Percentiles rank a stretch among this genome's conserved stretches.
Evolutionary conservation across 2,113 vertebrate genomes (phyloP).

Genomic region (Merops nubicus): DNA sequence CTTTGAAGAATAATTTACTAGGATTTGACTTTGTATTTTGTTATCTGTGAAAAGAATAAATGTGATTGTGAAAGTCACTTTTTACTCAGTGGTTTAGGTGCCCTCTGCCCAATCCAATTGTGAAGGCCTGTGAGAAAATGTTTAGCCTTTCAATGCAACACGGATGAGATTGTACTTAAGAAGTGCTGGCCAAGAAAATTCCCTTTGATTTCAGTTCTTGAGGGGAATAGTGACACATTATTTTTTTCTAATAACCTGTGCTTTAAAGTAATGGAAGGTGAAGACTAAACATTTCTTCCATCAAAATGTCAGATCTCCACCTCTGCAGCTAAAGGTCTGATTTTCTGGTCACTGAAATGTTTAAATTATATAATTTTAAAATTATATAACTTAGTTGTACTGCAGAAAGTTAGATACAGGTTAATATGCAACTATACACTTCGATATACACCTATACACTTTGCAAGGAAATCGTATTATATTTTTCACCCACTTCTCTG

Average conservation of each 20-base stretch:
- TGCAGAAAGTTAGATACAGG: not conserved
- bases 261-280: not conserved
- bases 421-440: not conserved
- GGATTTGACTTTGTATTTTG: not conserved
- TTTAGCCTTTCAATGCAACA: not conserved
- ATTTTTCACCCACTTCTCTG: not conserved
- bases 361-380: not conserved
- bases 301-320: not conserved
- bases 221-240: not conserved
- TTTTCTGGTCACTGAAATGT: not conserved
- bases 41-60: not conserved
- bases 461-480: not conserved
- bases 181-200: not conserved
- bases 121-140: not conserved
- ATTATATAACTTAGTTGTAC: not conserved
- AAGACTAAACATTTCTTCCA: not conserved
- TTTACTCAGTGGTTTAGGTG: not conserved
- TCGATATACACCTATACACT: not conserved
- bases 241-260: slow-evolving; percentile 1
- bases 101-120: not conserved
- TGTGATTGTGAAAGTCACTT: not conserved
- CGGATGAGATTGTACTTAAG: not conserved
- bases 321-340: not conserved
- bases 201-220: slow-evolving; percentile 6
- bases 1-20: not conserved